Conservation (phyloP, 2,888 invertebrate genomes). For the Eupithecia abbreviata region DNA sequence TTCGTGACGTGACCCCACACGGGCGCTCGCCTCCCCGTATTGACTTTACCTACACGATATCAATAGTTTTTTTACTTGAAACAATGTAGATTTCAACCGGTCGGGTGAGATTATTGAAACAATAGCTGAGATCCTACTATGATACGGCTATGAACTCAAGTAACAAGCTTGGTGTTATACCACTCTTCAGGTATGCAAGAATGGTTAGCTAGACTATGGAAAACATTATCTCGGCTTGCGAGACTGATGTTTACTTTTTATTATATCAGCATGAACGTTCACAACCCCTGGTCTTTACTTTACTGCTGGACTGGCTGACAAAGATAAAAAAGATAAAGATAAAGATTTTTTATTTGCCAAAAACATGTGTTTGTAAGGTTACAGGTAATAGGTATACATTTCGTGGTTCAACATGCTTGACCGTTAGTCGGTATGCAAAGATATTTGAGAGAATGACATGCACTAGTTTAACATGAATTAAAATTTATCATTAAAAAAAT, state of each 20-base stretch:
- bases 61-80: conserved; percentile 38
- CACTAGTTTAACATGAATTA: too few relatives aligned
- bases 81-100: conserved; percentile 43
- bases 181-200: conserved; percentile 21
- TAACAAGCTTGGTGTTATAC: conserved; percentile 34
- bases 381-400: too few relatives aligned
- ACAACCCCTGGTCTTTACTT: neutral
- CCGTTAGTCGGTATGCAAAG: too few relatives aligned
- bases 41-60: conserved; percentile 32
- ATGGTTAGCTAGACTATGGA: conserved; percentile 12
- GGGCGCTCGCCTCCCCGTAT: conserved; percentile 32
- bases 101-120: conserved; percentile 40
- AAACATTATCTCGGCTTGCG: neutral
- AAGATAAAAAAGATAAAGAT: too few relatives aligned
- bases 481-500: too few relatives aligned
- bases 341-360: too few relatives aligned
- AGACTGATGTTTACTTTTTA: conserved; percentile 1
- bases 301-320: neutral
- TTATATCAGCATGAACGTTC: neutral
- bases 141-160: conserved; percentile 37
- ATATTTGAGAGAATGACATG: too few relatives aligned
- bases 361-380: too few relatives aligned
- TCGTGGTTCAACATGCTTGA: too few relatives aligned
- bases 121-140: conserved; percentile 42
- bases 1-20: conserved; percentile 56